Evolutionary conservation across 2,888 invertebrate species (phyloP), one percentile per base, ranked within the genome.

Genomic region (Tanaodytes sp.): DNA sequence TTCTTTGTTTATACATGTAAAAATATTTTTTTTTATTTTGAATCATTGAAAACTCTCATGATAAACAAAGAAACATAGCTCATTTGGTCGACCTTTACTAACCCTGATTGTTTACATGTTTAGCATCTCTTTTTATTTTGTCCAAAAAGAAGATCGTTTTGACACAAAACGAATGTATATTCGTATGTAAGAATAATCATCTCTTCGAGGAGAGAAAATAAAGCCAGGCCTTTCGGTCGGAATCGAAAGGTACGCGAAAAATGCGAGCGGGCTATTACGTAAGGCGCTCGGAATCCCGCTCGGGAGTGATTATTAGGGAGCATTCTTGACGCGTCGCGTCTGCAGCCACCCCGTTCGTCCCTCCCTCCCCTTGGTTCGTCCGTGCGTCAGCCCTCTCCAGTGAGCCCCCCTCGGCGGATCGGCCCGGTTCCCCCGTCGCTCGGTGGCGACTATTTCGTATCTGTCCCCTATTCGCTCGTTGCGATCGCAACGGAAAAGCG

Each of bases 231-330:
- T n/a, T n/a, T n/a, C n/a, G n/a, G n/a, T n/a, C n/a, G n/a, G n/a
- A n/a, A 68, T 62, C 67, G 55, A 23, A 31, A 75, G 76, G 79
- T 79, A 79, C 78, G 55, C 71, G 70, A 81, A 82, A 81, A 80
- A 79, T 80, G 74, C 76, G 72, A 75, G 78, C 69, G 68, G 62
- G 75, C 74, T 74, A 80, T 83, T 83, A 80, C 83, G 74, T 82
- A 83, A 83, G 80, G 77, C 73, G 74, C 70, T 71, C 76, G 76
- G 75, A 74, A 72, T 73, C 66, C 74, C 68, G 74, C 68, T 64
- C 76, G 72, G 27, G 76, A 77, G 79, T 77, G 82, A 80, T 82
- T 82, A 82, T 82, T 81, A 81, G 76, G 76, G 77, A 72, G 76
- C 75, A 77, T 77, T 77, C 75, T 72, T 76, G 73, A 73, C 52